Evolutionary conservation across 2,888 invertebrate species (phyloP), one percentile per base, ranked within the genome.

Genomic region (Cantharis nigra): DNA sequence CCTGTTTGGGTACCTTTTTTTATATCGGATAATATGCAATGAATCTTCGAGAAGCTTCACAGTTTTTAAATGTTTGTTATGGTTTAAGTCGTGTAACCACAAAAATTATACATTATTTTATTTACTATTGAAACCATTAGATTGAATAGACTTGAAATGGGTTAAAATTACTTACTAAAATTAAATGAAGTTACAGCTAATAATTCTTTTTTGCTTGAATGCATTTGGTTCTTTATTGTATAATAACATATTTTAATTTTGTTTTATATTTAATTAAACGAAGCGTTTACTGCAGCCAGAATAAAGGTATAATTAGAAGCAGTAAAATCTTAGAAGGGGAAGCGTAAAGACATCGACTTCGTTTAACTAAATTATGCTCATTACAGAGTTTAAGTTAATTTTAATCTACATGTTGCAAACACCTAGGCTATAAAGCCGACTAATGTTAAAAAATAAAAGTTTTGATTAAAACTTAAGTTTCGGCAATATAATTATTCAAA

Each of bases 321-420:
- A 65, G 67, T 64, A 76, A 76, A 72, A 76, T 76, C 76, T 76
- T 72, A 16, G 49, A 63, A 70, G 69, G 20, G 64, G 73, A 70
- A 76, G 64, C 72, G 69, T 20, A 64, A 49, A 69, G 72, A 64
- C 70, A 76, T 76, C 64, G 49, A 73, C 72, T 73, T 69, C 64
- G 76, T 73, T 76, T 70, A 65, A 70, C 69, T 73, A 76, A 76
- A 76, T 76, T 76, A 72, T 72, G 70, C 76, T 69, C 72, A 73
- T 76, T 73, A 76, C 14, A 20, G 70, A 76, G 69, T 76, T 76
- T 69, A 72, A 72, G 63, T 76, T 76, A 76, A 76, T 76, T 76
- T 69, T 76, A 76, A 76, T 72, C 72, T 72, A 72, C 71, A 72
- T 72, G 72, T 72, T 76, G 76, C 76, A 69, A 72, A 76, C 72